These are phyloP conservation scores for Protophormia terraenovae DNA, from an alignment of 2,888 invertebrate species.

Conservation along the genomic window DNA sequence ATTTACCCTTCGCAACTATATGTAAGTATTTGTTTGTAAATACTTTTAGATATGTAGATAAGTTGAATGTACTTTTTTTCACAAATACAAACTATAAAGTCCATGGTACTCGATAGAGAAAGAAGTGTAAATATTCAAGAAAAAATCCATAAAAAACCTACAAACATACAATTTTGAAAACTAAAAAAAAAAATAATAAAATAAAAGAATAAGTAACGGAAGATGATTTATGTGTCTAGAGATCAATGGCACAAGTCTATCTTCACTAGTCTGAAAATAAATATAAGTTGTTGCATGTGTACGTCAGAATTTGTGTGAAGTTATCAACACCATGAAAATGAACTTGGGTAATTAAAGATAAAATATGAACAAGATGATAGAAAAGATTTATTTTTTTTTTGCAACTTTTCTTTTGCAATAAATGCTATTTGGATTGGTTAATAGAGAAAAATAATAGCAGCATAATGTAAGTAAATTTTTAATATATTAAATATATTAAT, in stretches of 20 bases:
- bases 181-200: not conserved
- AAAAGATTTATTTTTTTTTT: constrained; percentile 1
- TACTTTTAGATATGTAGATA: not conserved
- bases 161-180: constrained; percentile 23
- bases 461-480: not conserved
- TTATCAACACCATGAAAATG: constrained; percentile 36
- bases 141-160: constrained; percentile 23
- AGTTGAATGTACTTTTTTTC: constrained; percentile 56
- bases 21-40: not conserved
- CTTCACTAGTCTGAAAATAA: too few relatives aligned
- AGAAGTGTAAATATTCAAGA: constrained; percentile 12
- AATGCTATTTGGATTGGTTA: not conserved
- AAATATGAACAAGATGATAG: not conserved
- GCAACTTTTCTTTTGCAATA: not conserved
- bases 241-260: constrained; percentile 58
- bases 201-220: constrained; percentile 9
- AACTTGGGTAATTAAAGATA: constrained; percentile 58
- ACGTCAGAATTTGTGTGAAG: constrained; percentile 4
- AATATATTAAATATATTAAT: too few relatives aligned
- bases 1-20: not conserved
- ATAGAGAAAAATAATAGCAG: not conserved
- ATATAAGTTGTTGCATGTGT: not conserved
- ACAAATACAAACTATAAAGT: not conserved
- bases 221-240: constrained; percentile 59
- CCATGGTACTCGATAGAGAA: not conserved